Evolutionary conservation across 2,113 vertebrate genomes (phyloP).

Genomic region (Sinocyclocheilus anophthalmus): DNA sequence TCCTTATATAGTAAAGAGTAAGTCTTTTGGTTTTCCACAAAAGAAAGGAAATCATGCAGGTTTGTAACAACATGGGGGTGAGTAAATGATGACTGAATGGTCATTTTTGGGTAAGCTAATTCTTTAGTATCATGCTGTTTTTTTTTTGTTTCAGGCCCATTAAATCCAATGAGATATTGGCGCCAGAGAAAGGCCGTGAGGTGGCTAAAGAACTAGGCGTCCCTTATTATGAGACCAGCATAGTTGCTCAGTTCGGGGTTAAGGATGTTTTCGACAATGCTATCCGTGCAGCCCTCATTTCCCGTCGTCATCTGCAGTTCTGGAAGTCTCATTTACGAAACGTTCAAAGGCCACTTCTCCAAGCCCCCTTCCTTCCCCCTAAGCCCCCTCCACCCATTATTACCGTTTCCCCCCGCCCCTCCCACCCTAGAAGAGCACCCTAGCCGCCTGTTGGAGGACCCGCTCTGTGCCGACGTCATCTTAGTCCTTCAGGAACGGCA

Average conservation of each 20-base stretch:
- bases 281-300: conserved; percentile 95
- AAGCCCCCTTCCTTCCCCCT: conserved; percentile 93
- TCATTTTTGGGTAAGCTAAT: not conserved
- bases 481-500: conserved; percentile 95
- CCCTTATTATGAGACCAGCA: conserved; percentile 97
- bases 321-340: conserved; percentile 98
- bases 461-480: conserved; percentile 63
- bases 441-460: conserved; percentile 91
- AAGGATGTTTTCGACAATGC: conserved; percentile 99
- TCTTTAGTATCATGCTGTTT: not conserved
- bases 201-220: conserved; percentile 97
- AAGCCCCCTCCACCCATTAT: conserved; percentile 94
- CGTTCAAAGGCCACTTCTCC: conserved; percentile 90
- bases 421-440: conserved; percentile 94
- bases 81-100: too few relatives aligned
- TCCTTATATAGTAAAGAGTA: not conserved
- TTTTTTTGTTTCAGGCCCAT: conserved; percentile 83
- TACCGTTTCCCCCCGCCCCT: conserved; percentile 86
- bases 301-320: conserved; percentile 95
- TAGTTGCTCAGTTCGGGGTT: conserved; percentile 96
- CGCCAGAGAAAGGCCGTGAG: conserved; percentile 93
- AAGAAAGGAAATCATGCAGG: not conserved
- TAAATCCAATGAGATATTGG: conserved; percentile 95
- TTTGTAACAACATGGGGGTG: not conserved
- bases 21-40: not conserved